Base-by-base conservation (phyloP, 2,113 vertebrate species). In the Thunnus maccoyii region DNA sequence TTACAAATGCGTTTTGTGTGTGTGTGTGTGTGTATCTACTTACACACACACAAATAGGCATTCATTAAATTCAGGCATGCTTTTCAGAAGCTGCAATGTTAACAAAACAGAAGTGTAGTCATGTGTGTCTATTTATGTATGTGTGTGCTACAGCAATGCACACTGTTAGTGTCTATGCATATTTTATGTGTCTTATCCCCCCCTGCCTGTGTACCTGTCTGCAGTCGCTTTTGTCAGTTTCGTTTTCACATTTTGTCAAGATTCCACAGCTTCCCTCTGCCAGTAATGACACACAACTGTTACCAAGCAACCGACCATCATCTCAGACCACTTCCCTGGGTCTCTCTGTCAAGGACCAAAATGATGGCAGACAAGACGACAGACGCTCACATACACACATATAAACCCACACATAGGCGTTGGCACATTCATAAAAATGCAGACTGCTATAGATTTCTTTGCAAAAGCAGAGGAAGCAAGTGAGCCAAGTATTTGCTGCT, bases 161-260 rank as follows among this genome's bases (percentile, higher is more conserved):
- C 67, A 80, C 88, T 89, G 92, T 77, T 80, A 58, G 58, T 27
- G n/a, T 70, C 56, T 50, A 86, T 92, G 44, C 72, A 91, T 89
- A 89, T 92, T 93, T 91, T 16, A 91, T 91, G 76, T 0, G 17
- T 65, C 64, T 84, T 68, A 76, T 79, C 61, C 60, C n/a, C n/a
- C 50, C 48, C 51, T 36, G 69, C 86, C 51, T 76, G 67, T 57
- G 46, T 60, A 47, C 44, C 68, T 65, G 66, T 80, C 70, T 82
- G 62, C 1, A 1, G 12, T 16, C 15, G 0, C 48, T 58, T 77
- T 66, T 86, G 81, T 83, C 60, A 0, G 66, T 85, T 83, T 77
- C 48, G 10, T 76, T 89, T 90, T 87, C 80, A 77, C n/a, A 22
- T 74, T 82, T 77, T n/a, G 27, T 74, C 61, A 51, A 77, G 66